Base-by-base conservation (phyloP, 2,888 invertebrate species). In the Trichogramma dendrolimi region DNA sequence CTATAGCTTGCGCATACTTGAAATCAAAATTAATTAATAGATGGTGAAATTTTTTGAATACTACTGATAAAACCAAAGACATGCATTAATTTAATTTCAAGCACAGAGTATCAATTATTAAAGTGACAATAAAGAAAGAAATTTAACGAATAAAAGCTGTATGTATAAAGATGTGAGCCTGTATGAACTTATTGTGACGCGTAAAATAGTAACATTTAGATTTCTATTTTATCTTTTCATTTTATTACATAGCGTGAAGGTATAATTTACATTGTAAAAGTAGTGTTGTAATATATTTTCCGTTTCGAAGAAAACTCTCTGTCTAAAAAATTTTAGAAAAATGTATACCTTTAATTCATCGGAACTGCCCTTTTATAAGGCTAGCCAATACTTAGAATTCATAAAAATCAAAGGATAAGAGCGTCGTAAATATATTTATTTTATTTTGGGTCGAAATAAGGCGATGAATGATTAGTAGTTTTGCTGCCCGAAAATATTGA, bases 51-150 rank as follows among this genome's bases (percentile, higher is more conserved):
- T 27, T 27, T 27, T 27, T 63, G 61, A 43, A 58, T 43, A 54
- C 42, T 55, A 39, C 56, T 47, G n/a, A 49, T 8, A 55, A 46
- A 55, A 50, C 42, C 53, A 61, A 60, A 59, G 56, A 53, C 60
- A 51, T 61, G 54, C 56, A 62, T 58, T 60, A 51, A 60, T 7
- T 14, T 56, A 61, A n/a, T 50, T 50, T 50, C 10, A 46, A 66
- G 59, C 61, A 68, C 68, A 70, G 62, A 71, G 66, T 71, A 72
- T 75, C 71, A 74, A 74, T 74, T 75, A 74, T 71, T 68, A 70
- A 71, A 70, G 69, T 67, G 77, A 78, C 75, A 78, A 77, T 76
- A 77, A 76, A 60, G 58, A 71, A 55, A 62, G 62, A 58, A 56
- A 67, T 66, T 52, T 56, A 68, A 69, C 61, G 61, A 71, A 68